phyloP scores from a whole-genome alignment of 2,888 invertebrate species.

The Dicycla oo region DNA sequence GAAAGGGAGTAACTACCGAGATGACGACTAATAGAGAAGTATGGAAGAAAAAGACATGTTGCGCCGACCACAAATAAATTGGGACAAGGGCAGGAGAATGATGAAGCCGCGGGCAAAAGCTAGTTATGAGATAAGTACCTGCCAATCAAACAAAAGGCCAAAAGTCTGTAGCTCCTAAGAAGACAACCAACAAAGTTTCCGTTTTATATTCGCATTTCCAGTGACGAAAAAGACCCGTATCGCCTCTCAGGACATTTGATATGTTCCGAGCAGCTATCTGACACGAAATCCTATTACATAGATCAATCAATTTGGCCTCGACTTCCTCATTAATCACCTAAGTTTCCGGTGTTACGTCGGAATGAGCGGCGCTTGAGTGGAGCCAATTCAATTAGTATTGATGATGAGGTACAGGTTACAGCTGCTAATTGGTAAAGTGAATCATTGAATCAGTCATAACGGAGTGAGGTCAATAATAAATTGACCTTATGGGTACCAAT shows the following conservation, averaged over 20 bases:
- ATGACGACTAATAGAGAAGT: too few relatives aligned
- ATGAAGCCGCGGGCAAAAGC: too few relatives aligned
- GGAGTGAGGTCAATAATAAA: conserved; percentile 34
- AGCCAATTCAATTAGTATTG: conserved; percentile 47
- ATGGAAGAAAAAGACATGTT: too few relatives aligned
- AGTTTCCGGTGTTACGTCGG: not conserved
- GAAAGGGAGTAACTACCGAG: too few relatives aligned
- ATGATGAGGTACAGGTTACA: conserved; percentile 19
- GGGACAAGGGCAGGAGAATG: too few relatives aligned
- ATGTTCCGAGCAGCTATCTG: not conserved
- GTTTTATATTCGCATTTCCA: not conserved
- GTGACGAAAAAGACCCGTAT: not conserved
- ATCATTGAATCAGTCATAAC: conserved; percentile 33
- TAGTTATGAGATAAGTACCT: not conserved
- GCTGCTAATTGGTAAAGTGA: conserved; percentile 33
- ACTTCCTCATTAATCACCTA: conserved; percentile 13
- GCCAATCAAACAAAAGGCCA: not conserved
- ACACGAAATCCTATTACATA: conserved; percentile 12
- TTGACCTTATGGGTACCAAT: conserved; percentile 13
- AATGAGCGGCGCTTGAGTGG: conserved; percentile 18
- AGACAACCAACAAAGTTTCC: not conserved
- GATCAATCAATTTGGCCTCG: conserved; percentile 40
- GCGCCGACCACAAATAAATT: too few relatives aligned
- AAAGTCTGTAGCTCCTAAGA: not conserved
- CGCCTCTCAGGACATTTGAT: too few relatives aligned